Conservation (phyloP, 2,113 vertebrate species). For the Rattus rattus region DNA sequence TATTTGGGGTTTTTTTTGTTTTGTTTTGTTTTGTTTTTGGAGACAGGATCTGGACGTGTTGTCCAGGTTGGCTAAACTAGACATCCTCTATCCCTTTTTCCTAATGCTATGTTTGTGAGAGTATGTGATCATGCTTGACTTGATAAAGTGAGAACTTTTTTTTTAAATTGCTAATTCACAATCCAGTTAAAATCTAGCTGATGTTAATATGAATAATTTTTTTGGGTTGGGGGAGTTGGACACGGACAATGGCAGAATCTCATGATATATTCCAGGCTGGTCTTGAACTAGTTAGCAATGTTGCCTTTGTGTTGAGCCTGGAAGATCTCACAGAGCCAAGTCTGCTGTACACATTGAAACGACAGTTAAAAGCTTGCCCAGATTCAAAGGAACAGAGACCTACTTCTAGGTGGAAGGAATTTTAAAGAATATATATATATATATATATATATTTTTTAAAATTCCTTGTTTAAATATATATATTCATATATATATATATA, state of each 20-base stretch:
- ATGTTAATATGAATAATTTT: neutral
- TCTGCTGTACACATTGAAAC: neutral
- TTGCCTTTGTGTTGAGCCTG: neutral
- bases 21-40: neutral
- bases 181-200: neutral
- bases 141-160: neutral
- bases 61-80: neutral
- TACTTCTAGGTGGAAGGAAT: neutral
- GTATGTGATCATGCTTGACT: neutral
- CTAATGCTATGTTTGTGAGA: neutral
- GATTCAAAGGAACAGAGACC: neutral
- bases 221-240: neutral
- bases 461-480: no score
- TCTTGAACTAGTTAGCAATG: neutral
- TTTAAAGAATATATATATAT: neutral
- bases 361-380: neutral
- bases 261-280: neutral
- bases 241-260: neutral
- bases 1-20: neutral
- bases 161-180: neutral
- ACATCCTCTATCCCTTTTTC: neutral
- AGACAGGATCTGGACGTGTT: neutral
- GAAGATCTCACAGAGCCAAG: neutral
- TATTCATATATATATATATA: neutral
- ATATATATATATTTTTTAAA: no score